A percentile compares a stretch with the other conserved stretches of the same genome.
These are phyloP conservation scores for Australoheros facetus DNA, from an alignment of 2,797 vertebrate genomes.

Conservation along the genomic window DNA sequence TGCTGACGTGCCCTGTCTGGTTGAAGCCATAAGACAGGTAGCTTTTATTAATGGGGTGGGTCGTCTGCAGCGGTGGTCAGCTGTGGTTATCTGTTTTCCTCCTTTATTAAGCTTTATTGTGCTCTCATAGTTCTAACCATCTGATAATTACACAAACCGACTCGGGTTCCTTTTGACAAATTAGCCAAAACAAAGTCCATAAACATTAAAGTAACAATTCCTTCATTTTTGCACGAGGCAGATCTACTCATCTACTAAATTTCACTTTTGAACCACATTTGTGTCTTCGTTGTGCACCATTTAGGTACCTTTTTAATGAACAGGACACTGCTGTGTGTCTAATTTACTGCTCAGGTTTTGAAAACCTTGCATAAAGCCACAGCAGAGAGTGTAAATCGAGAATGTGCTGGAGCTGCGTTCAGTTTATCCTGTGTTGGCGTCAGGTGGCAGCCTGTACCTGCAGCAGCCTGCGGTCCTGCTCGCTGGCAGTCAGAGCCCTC, in stretches of 20 bases:
- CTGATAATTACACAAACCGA: no score
- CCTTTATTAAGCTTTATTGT: no score
- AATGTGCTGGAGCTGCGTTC: constrained; percentile 38
- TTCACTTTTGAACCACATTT: not conserved
- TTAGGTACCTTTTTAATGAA: not conserved
- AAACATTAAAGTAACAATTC: not conserved
- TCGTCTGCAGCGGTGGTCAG: no score
- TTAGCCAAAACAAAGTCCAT: not conserved
- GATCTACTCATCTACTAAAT: no score
- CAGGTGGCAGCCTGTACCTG: constrained; percentile 73
- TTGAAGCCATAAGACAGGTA: not conserved
- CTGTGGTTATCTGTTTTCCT: no score
- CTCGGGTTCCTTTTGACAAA: not conserved
- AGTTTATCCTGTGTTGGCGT: not conserved
- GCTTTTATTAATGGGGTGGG: not conserved
- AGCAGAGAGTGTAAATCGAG: constrained; percentile 63
- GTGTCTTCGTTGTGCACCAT: not conserved
- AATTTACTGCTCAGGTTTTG: constrained; percentile 70
- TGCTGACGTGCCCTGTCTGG: not conserved
- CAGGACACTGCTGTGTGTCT: constrained; percentile 10
- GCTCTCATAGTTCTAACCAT: no score
- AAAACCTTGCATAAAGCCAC: constrained; percentile 49
- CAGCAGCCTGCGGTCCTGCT: constrained; percentile 80
- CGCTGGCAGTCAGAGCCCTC: constrained; percentile 75
- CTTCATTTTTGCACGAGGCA: not conserved